Evolutionary conservation across 2,113 vertebrate genomes (phyloP).

Genomic region (Vimba vimba): DNA sequence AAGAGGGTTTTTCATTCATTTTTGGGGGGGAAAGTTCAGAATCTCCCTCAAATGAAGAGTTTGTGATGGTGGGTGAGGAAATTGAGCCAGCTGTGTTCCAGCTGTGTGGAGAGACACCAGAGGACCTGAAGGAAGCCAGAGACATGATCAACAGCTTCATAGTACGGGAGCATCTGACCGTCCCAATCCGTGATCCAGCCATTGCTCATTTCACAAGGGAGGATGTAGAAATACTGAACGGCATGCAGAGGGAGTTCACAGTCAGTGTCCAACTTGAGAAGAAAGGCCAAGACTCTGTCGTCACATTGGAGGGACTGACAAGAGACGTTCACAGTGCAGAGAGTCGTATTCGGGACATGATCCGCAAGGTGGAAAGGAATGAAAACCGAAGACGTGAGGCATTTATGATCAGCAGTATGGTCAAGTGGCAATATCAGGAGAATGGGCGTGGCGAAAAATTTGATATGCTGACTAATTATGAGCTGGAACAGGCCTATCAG

Average conservation of each 20-base stretch:
- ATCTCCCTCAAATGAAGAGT: fast-evolving
- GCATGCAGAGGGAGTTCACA: slow-evolving; percentile 75
- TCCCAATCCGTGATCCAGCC: slow-evolving; percentile 66
- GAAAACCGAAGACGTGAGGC: slow-evolving; percentile 71
- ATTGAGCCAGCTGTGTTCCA: slow-evolving; percentile 76
- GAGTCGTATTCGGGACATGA: slow-evolving; percentile 72
- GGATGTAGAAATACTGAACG: slow-evolving; percentile 67
- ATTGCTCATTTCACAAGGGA: slow-evolving; percentile 72
- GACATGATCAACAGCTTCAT: slow-evolving; percentile 71
- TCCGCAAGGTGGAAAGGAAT: slow-evolving; percentile 69
- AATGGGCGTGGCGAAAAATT: slow-evolving; percentile 52
- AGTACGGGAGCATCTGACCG: slow-evolving; percentile 71
- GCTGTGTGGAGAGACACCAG: slow-evolving; percentile 78
- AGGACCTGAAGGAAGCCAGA: slow-evolving; percentile 63
- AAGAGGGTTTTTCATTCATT: fast-evolving
- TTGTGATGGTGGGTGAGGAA: slow-evolving; percentile 72
- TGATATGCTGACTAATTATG: slow-evolving; percentile 75
- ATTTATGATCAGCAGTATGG: slow-evolving; percentile 58
- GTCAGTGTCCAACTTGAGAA: slow-evolving; percentile 75
- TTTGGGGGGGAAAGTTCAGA: neutral
- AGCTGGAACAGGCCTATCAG: slow-evolving; percentile 78
- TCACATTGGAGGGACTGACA: slow-evolving; percentile 81
- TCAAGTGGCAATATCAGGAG: slow-evolving; percentile 80
- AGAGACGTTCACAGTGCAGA: slow-evolving; percentile 75
- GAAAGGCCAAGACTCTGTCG: slow-evolving; percentile 60